These are phyloP conservation scores for Tillus elongatus DNA, from an alignment of 2,888 invertebrate species.

Conservation along the genomic window DNA sequence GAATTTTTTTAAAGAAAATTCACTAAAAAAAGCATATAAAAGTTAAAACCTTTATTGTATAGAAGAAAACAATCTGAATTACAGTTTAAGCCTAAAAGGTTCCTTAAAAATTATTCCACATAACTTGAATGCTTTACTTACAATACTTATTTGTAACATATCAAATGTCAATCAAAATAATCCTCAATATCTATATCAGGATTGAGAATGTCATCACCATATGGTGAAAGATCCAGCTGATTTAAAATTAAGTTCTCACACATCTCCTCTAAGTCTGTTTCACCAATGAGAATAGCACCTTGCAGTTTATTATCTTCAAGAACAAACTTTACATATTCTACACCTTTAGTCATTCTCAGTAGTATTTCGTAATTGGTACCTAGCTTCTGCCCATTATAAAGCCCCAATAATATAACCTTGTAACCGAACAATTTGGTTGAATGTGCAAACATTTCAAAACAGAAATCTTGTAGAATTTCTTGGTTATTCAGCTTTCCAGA, in stretches of 20 bases:
- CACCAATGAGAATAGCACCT: constrained; percentile 92
- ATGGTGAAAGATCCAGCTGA: constrained; percentile 77
- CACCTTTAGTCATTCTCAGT: constrained; percentile 69
- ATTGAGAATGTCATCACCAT: constrained; percentile 88
- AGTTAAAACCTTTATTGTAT: no score
- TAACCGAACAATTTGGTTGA: constrained; percentile 91
- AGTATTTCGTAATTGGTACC: constrained; percentile 73
- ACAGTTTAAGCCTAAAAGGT: no score
- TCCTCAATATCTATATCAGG: constrained; percentile 97
- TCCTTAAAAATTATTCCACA: no score
- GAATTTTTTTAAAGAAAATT: no score
- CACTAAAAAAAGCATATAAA: no score
- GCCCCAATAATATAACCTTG: constrained; percentile 84
- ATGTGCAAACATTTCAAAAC: constrained; percentile 96
- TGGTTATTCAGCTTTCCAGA: constrained; percentile 52
- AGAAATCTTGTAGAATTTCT: constrained; percentile 77
- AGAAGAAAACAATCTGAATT: no score
- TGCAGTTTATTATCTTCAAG: constrained; percentile 74
- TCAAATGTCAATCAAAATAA: constrained; percentile 86
- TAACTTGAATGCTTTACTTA: no score
- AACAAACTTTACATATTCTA: constrained; percentile 82
- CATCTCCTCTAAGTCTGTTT: constrained; percentile 95
- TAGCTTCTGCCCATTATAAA: constrained; percentile 87
- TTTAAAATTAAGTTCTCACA: constrained; percentile 96
- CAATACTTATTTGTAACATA: no score